Conservation (phyloP, 2,888 invertebrate species). For the Andrena hattorfiana region DNA sequence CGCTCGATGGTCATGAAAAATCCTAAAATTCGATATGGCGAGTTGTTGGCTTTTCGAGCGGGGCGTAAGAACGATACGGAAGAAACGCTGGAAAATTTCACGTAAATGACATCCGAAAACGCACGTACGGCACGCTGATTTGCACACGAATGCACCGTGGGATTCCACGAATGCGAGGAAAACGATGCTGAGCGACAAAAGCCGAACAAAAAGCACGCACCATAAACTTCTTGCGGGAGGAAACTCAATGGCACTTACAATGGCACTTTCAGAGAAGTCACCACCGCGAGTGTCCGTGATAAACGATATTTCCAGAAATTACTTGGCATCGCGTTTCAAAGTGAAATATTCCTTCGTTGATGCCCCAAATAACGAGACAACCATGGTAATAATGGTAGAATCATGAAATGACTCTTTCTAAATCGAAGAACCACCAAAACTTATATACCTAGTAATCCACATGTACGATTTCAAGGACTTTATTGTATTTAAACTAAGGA, state of each 20-base stretch:
- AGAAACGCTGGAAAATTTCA: constrained; percentile 46
- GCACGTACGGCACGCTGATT: constrained; percentile 47
- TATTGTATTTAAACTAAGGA: no score
- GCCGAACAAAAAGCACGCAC: constrained; percentile 3
- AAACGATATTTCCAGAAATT: neutral
- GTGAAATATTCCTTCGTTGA: neutral
- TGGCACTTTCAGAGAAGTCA: neutral
- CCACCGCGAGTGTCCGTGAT: neutral
- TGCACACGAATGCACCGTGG: constrained; percentile 55
- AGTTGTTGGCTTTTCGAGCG: constrained; percentile 8
- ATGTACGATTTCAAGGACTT: no score
- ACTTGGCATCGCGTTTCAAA: neutral
- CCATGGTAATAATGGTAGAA: no score
- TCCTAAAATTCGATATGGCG: constrained; percentile 27
- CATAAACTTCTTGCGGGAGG: neutral
- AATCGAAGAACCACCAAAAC: no score
- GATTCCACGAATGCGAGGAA: constrained; percentile 46
- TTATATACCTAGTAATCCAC: no score
- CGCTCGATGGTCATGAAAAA: constrained; percentile 42
- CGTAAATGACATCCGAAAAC: constrained; percentile 24
- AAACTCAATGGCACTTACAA: neutral
- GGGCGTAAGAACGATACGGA: constrained; percentile 13
- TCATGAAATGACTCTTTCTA: no score
- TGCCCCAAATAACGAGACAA: neutral
- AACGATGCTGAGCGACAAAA: constrained; percentile 28